Evolutionary conservation across 2,113 vertebrate species (phyloP), one percentile per base, ranked within the genome.

Genomic region (Brachypodius melanocephalos): DNA sequence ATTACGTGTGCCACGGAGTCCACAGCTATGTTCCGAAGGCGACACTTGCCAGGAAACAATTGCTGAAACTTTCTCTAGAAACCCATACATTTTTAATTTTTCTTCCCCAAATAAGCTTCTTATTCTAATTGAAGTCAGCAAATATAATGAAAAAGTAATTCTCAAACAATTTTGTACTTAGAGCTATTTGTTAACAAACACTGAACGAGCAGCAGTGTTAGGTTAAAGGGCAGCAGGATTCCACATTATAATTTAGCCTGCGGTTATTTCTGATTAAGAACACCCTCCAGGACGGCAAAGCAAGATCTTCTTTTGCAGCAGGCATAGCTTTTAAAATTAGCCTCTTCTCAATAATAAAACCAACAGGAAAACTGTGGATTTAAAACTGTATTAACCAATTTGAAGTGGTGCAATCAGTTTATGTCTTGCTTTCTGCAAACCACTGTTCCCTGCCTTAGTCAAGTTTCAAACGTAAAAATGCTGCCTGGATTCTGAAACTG

Each of bases 221-320:
- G 97, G 97, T 97, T 96, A 98, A 97, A 98, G 98, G 97, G 96
- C 95, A 97, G 84, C 80, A 96, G 97, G 96, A 96, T 97, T 96
- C 94, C 95, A 96, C 90, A 94, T 97, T 94, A 93, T 85, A 96
- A 97, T 96, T 97, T 98, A 97, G 96, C 98, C 98, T 97, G 95
- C 89, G 97, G 98, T 98, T 98, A 97, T 97, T 98, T 98, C 97
- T 98, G 98, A 98, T 97, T 98, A 97, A 98, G 97, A 98, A 98
- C 95, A 98, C 97, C 98, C 98, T 98, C 96, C 90, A 96, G 98
- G 98, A 98, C 91, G 92, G 94, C 93, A 96, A 91, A 98, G 98
- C 88, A 95, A 97, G 96, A 98, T 97, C 93, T 92, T 96, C 97
- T 97, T 98, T 98, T 97, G 94, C 87, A 97, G 88, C 93, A 96